Percentiles rank a stretch among this genome's conserved stretches.
Evolutionary conservation across 2,888 invertebrate species (phyloP).

Genomic region (Pollenia angustigena): DNA sequence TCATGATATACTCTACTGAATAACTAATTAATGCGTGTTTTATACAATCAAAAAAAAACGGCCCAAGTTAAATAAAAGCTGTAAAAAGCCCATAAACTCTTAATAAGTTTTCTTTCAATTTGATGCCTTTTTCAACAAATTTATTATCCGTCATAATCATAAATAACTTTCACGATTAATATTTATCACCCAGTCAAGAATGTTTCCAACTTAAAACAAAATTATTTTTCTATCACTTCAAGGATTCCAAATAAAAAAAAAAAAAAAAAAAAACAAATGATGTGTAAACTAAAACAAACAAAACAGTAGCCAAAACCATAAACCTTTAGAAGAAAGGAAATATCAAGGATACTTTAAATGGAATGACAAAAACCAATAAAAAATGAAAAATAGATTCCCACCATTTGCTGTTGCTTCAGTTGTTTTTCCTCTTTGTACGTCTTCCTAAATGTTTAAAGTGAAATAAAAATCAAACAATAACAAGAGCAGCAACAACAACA

Average conservation of each 20-base stretch:
- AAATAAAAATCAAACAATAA: conserved; percentile 12
- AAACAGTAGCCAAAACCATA: neutral
- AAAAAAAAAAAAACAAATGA: neutral
- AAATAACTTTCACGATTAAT: conserved; percentile 70
- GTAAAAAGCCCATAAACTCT: conserved; percentile 22
- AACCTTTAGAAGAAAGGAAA: neutral
- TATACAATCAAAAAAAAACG: neutral
- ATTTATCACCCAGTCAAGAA: conserved; percentile 62
- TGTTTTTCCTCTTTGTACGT: neutral
- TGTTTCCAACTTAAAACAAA: conserved; percentile 57
- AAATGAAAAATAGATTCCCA: conserved; percentile 23
- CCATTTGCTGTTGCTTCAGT: conserved; percentile 39
- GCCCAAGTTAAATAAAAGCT: neutral
- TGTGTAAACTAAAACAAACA: neutral
- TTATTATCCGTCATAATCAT: conserved; percentile 76
- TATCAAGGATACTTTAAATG: conserved; percentile 49
- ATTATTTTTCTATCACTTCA: conserved; percentile 55
- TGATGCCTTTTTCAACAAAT: conserved; percentile 52
- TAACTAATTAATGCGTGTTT: no score
- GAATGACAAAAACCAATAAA: conserved; percentile 62
- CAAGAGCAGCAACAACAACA: neutral
- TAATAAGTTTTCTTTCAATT: conserved; percentile 48
- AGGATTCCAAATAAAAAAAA: conserved; percentile 20
- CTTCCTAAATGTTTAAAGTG: neutral
- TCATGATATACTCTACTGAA: neutral